A percentile compares a stretch with the other conserved stretches of the same genome.
Evolutionary conservation across 64 coral and sea anemone species (phyloP).

Genomic region (Montipora cactus): DNA sequence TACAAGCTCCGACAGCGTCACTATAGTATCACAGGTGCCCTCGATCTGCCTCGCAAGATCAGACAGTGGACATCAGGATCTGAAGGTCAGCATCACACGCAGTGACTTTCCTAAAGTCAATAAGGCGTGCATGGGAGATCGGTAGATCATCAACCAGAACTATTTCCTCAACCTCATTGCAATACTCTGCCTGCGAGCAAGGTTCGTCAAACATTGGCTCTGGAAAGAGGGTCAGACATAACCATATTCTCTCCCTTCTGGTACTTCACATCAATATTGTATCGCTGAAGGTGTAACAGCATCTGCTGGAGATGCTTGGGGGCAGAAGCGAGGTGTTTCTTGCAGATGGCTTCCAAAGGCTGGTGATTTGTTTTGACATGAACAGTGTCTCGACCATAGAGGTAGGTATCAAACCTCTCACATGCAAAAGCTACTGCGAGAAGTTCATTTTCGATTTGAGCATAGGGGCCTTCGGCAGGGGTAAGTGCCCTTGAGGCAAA

Average conservation of each 20-base stretch:
- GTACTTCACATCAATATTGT: conserved; percentile 47
- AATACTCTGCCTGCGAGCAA: conserved; percentile 24
- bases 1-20: too few species aligned
- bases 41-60: too few species aligned
- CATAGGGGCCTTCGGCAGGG: conserved; percentile 18
- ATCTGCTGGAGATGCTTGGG: conserved; percentile 53
- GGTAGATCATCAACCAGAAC: conserved; percentile 47
- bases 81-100: conserved; percentile 27
- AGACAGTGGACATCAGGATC: conserved; percentile 17
- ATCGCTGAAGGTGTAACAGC: conserved; percentile 44
- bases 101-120: conserved; percentile 29
- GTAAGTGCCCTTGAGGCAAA: conserved; percentile 71
- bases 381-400: conserved; percentile 50
- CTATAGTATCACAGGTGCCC: too few species aligned
- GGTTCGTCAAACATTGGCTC: background rate
- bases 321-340: conserved; percentile 30
- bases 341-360: conserved; percentile 34
- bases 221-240: conserved; percentile 39
- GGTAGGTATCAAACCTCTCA: conserved; percentile 43
- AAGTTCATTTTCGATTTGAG: conserved; percentile 56
- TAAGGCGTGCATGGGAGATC: conserved; percentile 40
- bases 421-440: conserved; percentile 54
- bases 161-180: conserved; percentile 43
- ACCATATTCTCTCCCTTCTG: conserved; percentile 38
- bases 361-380: conserved; percentile 54